A percentile compares a stretch with the other conserved stretches of the same genome.
These are phyloP conservation scores for Turdus rufiventris DNA, from an alignment of 2,113 vertebrate species.

Conservation along the genomic window DNA sequence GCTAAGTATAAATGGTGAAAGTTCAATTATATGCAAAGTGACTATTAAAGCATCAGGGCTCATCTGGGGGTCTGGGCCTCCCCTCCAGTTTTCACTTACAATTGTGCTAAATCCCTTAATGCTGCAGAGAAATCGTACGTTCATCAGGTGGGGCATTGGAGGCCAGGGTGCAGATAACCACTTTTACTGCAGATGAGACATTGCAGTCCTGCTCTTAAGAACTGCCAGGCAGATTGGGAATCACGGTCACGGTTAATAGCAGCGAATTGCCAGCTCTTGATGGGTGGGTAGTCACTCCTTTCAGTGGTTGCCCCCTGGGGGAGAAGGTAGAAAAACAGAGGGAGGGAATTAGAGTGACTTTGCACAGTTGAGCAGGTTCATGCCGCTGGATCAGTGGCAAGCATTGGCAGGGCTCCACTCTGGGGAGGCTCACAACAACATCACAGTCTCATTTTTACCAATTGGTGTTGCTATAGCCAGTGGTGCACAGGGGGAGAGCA, in stretches of 20 bases:
- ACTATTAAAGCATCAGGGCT: slow-evolving; percentile 72
- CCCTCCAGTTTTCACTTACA: slow-evolving; percentile 56
- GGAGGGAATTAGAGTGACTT: slow-evolving; percentile 85
- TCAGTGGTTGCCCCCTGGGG: slow-evolving; percentile 83
- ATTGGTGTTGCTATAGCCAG: slow-evolving; percentile 78
- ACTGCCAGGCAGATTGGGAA: slow-evolving; percentile 81
- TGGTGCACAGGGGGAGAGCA: slow-evolving; percentile 70
- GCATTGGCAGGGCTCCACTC: slow-evolving; percentile 81
- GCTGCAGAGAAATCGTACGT: slow-evolving; percentile 57
- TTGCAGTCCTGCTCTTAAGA: slow-evolving; percentile 78
- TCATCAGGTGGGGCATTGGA: slow-evolving; percentile 72
- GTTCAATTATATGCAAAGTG: slow-evolving; percentile 73
- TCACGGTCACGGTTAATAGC: slow-evolving; percentile 83
- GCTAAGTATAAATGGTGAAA: slow-evolving; percentile 61
- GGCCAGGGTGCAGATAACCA: slow-evolving; percentile 76
- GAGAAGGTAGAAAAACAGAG: slow-evolving; percentile 85
- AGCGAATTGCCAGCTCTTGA: slow-evolving; percentile 83
- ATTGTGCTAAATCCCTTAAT: slow-evolving; percentile 68
- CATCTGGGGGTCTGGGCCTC: slow-evolving; percentile 66
- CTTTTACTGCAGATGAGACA: slow-evolving; percentile 79
- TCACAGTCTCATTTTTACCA: slow-evolving; percentile 80
- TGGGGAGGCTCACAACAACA: slow-evolving; percentile 79
- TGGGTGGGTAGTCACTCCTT: slow-evolving; percentile 85
- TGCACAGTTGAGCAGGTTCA: slow-evolving; percentile 82
- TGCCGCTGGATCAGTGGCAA: slow-evolving; percentile 82